A percentile compares a stretch with the other conserved stretches of the same genome.
Evolutionary conservation across 2,888 invertebrate species (phyloP).

Genomic region (Corbicula japonica): DNA sequence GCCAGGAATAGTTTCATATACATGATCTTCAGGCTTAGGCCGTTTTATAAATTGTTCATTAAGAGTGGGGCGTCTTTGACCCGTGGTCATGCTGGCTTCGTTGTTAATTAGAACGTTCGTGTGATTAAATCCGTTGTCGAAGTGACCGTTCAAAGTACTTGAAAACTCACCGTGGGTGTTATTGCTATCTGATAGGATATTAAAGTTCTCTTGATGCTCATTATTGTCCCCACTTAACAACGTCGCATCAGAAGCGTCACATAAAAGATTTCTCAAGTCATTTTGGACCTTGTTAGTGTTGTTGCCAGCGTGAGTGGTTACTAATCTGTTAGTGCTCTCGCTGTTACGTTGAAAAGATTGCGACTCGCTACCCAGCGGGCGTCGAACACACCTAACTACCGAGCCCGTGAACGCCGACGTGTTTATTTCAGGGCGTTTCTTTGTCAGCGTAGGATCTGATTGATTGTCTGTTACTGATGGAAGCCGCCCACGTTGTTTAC

Average conservation of each 20-base stretch:
- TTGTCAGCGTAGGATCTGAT: slow-evolving; percentile 26
- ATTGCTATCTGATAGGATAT: slow-evolving; percentile 49
- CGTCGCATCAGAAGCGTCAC: slow-evolving; percentile 62
- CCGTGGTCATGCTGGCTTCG: slow-evolving; percentile 39
- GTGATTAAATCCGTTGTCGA: slow-evolving; percentile 54
- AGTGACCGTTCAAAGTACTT: slow-evolving; percentile 38
- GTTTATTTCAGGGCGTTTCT: slow-evolving; percentile 36
- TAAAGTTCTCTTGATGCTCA: slow-evolving; percentile 46
- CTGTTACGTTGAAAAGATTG: slow-evolving; percentile 47
- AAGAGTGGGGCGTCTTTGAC: slow-evolving; percentile 55
- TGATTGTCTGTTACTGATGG: slow-evolving; percentile 52
- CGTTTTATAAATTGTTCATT: slow-evolving; percentile 59
- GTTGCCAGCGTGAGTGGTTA: slow-evolving; percentile 26
- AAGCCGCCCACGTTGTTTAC: slow-evolving; percentile 54
- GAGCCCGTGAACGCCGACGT: slow-evolving; percentile 49
- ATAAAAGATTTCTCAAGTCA: slow-evolving; percentile 66
- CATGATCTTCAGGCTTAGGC: slow-evolving; percentile 70
- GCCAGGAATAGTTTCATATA: slow-evolving; percentile 76
- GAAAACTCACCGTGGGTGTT: slow-evolving; percentile 41
- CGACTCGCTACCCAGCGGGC: slow-evolving; percentile 64
- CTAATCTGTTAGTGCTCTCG: slow-evolving; percentile 53
- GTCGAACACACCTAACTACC: slow-evolving; percentile 68
- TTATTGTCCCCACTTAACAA: slow-evolving; percentile 57
- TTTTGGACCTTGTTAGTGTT: slow-evolving; percentile 66
- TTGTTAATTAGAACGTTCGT: slow-evolving; percentile 49